Percentiles rank a stretch among this genome's conserved stretches.
Evolutionary conservation across 2,888 invertebrate genomes (phyloP).

Genomic region (Acleris laterana): DNA sequence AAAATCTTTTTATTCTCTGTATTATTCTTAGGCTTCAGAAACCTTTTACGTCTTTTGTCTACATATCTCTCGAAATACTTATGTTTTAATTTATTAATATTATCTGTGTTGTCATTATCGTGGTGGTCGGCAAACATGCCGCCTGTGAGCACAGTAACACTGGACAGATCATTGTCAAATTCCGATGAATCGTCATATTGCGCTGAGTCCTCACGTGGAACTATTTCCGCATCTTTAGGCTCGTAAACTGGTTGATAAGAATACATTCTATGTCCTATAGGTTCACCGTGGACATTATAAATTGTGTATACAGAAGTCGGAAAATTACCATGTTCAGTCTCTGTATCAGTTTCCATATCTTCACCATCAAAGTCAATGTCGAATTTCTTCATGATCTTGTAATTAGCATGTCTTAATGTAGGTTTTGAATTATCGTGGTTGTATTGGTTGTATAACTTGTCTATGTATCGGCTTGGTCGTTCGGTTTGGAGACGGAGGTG

Average conservation of each 20-base stretch:
- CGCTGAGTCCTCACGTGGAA: constrained; percentile 44
- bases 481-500: constrained; percentile 60
- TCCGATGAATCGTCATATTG: constrained; percentile 62
- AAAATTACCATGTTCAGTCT: constrained; percentile 55
- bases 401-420: constrained; percentile 76
- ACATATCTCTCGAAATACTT: constrained; percentile 76
- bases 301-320: constrained; percentile 78
- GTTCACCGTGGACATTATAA: constrained; percentile 78
- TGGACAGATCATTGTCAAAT: constrained; percentile 64
- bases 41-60: constrained; percentile 74
- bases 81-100: constrained; percentile 73
- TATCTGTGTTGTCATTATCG: constrained; percentile 53
- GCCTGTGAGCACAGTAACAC: constrained; percentile 75
- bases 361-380: constrained; percentile 63
- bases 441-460: constrained; percentile 76
- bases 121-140: constrained; percentile 67
- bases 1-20: constrained; percentile 56
- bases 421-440: constrained; percentile 71
- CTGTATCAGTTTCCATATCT: constrained; percentile 57
- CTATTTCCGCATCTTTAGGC: constrained; percentile 70
- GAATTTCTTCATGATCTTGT: constrained; percentile 76
- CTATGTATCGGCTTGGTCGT: constrained; percentile 59
- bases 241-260: constrained; percentile 80
- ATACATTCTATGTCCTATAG: constrained; percentile 76
- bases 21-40: constrained; percentile 57